Percentiles rank a stretch among this genome's conserved stretches.
Evolutionary conservation across 2,113 vertebrate species (phyloP).

Genomic region (Xenopus tropicalis): UCB_Xtro_10.0 CM004448.2:104604001-104604500

Average conservation of each 20-base stretch:
- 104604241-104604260: slow-evolving; percentile 5
- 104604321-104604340: slow-evolving; percentile 35
- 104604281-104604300: slow-evolving; percentile 9
- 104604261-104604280: background rate
- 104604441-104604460: background rate
- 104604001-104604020: slow-evolving; percentile 16
- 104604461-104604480: background rate
- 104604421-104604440: too few relatives aligned
- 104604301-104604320: slow-evolving; percentile 36
- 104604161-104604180: slow-evolving; percentile 12
- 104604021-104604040: slow-evolving; percentile 8
- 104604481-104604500: background rate
- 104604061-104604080: background rate
- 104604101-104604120: background rate
- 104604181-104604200: slow-evolving; percentile 2
- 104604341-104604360: slow-evolving; percentile 4
- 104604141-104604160: slow-evolving; percentile 8
- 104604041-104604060: slow-evolving; percentile 1
- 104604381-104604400: slow-evolving; percentile 1
- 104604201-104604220: slow-evolving; percentile 19
- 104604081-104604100: slow-evolving; percentile 14
- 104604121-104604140: background rate
- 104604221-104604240: slow-evolving; percentile 35
- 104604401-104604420: background rate
- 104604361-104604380: background rate